Evolutionary conservation across 2,888 invertebrate genomes (phyloP).

Genomic region (Bellardia bayeri): DNA sequence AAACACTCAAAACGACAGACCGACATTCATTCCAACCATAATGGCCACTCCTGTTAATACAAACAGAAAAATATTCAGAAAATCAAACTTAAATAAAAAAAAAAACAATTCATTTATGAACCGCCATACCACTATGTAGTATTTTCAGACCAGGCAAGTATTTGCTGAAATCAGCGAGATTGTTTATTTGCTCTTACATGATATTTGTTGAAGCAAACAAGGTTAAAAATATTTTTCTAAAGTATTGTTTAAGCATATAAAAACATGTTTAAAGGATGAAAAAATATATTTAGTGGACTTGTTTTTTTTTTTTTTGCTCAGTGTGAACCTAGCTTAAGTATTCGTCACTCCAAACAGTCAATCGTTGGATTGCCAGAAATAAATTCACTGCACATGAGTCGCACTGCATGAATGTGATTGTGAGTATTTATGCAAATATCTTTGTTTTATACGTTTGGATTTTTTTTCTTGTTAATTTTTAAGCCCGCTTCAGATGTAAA

Average conservation of each 20-base stretch:
- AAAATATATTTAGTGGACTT: too few species aligned
- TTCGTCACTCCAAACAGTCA: constrained; percentile 43
- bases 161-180: too few species aligned
- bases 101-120: constrained; percentile 42
- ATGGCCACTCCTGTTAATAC: constrained; percentile 71
- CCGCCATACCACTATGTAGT: constrained; percentile 1
- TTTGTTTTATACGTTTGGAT: constrained; percentile 41
- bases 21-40: constrained; percentile 51
- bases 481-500: constrained; percentile 39
- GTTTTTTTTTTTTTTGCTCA: too few species aligned
- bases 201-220: too few species aligned
- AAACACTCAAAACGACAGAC: constrained; percentile 46
- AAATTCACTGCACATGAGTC: constrained; percentile 39
- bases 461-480: constrained; percentile 21
- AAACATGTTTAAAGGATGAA: too few species aligned
- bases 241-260: too few species aligned
- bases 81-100: constrained; percentile 16
- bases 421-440: constrained; percentile 51
- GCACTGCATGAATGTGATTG: not conserved
- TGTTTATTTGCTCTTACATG: too few species aligned
- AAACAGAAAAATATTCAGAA: constrained; percentile 33
- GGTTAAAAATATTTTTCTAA: too few species aligned
- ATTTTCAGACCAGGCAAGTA: too few species aligned
- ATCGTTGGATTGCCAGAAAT: constrained; percentile 47
- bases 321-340: not conserved